Base-by-base conservation (phyloP, 2,113 vertebrate species). In the Eulemur macaco region DNA sequence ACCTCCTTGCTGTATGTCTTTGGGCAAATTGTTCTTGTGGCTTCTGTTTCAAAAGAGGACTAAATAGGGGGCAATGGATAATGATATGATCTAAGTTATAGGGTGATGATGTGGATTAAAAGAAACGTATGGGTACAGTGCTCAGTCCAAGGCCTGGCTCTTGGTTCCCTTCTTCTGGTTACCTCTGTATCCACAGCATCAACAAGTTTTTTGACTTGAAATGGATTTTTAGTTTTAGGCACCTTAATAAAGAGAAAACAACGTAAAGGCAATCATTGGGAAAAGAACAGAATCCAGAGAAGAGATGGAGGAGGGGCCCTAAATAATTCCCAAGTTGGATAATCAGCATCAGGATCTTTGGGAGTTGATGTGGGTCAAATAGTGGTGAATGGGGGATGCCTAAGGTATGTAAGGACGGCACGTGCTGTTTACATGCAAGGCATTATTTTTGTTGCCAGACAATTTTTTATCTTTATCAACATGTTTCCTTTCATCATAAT, bases 401-500 rank as follows among this genome's bases (percentile, higher is more conserved):
- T 58, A 0, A 58, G 84, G 20, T 60, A 8, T 92, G 82, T 92
- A 56, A 86, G 90, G 86, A 74, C 42, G 86, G 76, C 95, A 84
- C 8, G 12, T 89, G 82, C 80, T 96, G 6, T 93, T 96, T 92
- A 85, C 81, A 45, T 20, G 66, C 47, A 82, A 90, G 91, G 92
- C 6, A 6, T 94, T 95, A 84, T 85, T 94, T 94, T 94, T 88
- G 91, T 96, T 84, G 66, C 77, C 71, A 68, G 91, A 50, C 45
- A 74, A 21, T 92, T 93, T 93, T 97, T 92, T 74, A 63, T 78
- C 94, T 95, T 92, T 96, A 95, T 97, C 93, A 85, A 17, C 83
- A 3, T 86, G 71, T 85, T 97, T 92, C 81, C n/a, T 94, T 96
- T 98, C 91, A 93, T 96, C 47, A 17, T 98, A 93, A 97, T 96